Base-by-base conservation (phyloP, 2,113 vertebrate species). In the Tringa solitaria region DNA sequence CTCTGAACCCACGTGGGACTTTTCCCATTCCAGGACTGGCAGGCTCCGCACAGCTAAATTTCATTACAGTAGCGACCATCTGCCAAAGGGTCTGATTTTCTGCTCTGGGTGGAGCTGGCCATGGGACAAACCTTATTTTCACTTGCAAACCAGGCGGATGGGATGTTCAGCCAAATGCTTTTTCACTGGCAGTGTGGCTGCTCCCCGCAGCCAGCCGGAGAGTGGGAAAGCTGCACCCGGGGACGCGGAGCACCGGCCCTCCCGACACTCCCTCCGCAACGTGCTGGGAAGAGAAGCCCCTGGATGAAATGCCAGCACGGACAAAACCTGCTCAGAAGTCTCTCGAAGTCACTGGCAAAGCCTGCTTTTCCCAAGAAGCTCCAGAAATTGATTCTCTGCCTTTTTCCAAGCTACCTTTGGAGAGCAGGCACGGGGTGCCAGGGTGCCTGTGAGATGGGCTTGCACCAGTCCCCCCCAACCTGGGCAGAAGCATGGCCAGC, bases 121-220 rank as follows among this genome's bases (percentile, higher is more conserved):
- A 86, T 41, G 27, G 9, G 59, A 96, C 97, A 98, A 98, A 80
- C 82, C 89, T 92, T 64, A 90, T 97, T 98, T 95, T 83, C 73
- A 97, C 95, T 91, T 97, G 97, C 98, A 98, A 95, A 94, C 61
- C 33, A 60, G 93, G 91, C 83, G 45, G 96, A 96, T 97, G 97
- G 97, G 95, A 98, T 98, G 94, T 96, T 86, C 73, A 96, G 96
- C 78, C 94, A 97, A 48, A 86, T 33, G 51, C 60, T 84, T 83
- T 60, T 37, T 84, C 68, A 30, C 81, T 73, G 95, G 89, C 75
- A 2, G 67, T 72, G 56, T 6, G 4, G 75, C 93, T 79, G 87
- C 57, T 93, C 90, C 41, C 82, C 1, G 3, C 80, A 92, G 96
- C 74, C 92, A 88, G 92, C 7, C 8, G 1, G 20, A 59, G 64